Conservation (phyloP, 1,140 invertebrate species). For the Latrodectus geometricus region DNA sequence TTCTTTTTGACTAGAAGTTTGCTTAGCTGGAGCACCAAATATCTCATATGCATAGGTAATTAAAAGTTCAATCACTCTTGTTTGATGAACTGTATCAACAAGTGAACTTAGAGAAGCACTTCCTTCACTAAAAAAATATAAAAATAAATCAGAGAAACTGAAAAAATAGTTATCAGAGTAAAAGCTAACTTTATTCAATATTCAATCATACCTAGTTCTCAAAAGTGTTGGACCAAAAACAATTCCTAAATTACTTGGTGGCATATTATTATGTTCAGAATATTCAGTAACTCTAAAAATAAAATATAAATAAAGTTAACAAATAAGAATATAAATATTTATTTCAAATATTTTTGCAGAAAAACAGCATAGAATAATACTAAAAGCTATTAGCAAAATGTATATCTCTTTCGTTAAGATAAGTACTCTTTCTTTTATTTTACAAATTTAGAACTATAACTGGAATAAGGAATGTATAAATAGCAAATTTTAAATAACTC, state of each 20-base stretch:
- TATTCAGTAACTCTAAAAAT: slow-evolving; percentile 67
- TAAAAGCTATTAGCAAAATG: background rate
- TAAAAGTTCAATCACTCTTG: slow-evolving; percentile 71
- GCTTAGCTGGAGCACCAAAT: too few relatives aligned
- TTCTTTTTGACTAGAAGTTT: too few relatives aligned
- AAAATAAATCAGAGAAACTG: slow-evolving; percentile 9
- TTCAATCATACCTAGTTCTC: slow-evolving; percentile 68
- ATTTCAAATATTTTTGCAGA: background rate
- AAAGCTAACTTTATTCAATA: too few relatives aligned
- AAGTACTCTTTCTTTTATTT: background rate
- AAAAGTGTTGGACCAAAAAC: slow-evolving; percentile 76
- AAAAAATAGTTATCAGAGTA: slow-evolving; percentile 23
- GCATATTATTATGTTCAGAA: slow-evolving; percentile 74
- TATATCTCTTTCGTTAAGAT: background rate
- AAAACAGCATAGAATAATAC: background rate
- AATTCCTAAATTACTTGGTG: slow-evolving; percentile 74
- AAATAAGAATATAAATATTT: background rate
- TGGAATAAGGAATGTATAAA: too few relatives aligned
- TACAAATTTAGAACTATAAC: too few relatives aligned
- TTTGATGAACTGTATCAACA: slow-evolving; percentile 74
- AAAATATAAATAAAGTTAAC: background rate
- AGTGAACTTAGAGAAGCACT: slow-evolving; percentile 72
- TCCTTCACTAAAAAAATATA: slow-evolving; percentile 67
- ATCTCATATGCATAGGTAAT: too few relatives aligned
- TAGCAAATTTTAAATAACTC: too few relatives aligned